These are phyloP conservation scores for Periophthalmus modestus DNA, from an alignment of 2,113 vertebrate species.

Conservation along the genomic window DNA sequence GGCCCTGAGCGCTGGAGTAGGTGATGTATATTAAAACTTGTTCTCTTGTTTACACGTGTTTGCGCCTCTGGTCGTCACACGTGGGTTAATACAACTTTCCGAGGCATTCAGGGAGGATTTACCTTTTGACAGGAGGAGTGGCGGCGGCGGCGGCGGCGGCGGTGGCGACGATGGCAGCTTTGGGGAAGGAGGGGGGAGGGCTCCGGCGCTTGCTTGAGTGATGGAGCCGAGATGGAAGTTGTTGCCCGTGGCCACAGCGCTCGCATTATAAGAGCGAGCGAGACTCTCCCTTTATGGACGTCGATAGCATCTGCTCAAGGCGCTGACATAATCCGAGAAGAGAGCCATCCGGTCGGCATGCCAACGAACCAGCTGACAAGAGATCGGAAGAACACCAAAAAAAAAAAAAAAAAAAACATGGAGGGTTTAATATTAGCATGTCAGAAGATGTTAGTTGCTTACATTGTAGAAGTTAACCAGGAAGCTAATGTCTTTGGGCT, in stretches of 20 bases:
- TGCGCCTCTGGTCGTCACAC: slow-evolving; percentile 38
- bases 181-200: slow-evolving; percentile 42
- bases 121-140: slow-evolving; percentile 56
- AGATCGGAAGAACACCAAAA: slow-evolving; percentile 23
- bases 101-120: slow-evolving; percentile 44
- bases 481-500: background rate
- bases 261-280: slow-evolving; percentile 51
- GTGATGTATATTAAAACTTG: slow-evolving; percentile 43
- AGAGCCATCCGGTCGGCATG: slow-evolving; percentile 40
- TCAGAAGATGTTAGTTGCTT: slow-evolving; percentile 8
- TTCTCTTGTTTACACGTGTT: slow-evolving; percentile 41
- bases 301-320: slow-evolving; percentile 57
- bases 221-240: slow-evolving; percentile 53
- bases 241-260: slow-evolving; percentile 59
- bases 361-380: slow-evolving; percentile 49
- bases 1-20: slow-evolving; percentile 37
- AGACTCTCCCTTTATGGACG: slow-evolving; percentile 59
- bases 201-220: slow-evolving; percentile 46
- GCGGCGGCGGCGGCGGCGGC: too few relatives aligned
- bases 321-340: slow-evolving; percentile 58
- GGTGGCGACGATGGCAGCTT: slow-evolving; percentile 51
- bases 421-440: background rate
- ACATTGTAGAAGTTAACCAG: background rate
- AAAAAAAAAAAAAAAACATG: background rate
- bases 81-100: slow-evolving; percentile 39